Percentiles rank a stretch among this genome's conserved stretches.
Conservation (phyloP, 2,113 vertebrate genomes). For the Urocolius indicus region DNA sequence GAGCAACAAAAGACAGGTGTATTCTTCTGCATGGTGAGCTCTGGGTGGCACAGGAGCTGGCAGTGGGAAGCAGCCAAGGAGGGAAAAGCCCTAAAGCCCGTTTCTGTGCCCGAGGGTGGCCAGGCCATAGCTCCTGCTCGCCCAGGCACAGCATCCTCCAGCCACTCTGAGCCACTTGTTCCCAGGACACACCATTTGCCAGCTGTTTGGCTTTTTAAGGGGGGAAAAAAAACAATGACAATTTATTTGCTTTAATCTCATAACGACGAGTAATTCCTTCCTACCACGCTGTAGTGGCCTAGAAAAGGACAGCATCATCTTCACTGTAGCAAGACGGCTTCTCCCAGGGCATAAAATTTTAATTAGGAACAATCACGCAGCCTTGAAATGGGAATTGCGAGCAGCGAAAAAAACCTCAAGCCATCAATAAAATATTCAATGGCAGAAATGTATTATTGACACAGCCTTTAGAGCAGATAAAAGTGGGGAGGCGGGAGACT, state of each 20-base stretch:
- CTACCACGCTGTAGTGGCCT: conserved; percentile 40
- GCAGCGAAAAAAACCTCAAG: conserved; percentile 63
- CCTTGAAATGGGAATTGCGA: conserved; percentile 67
- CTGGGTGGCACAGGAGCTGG: background rate
- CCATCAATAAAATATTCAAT: conserved; percentile 77
- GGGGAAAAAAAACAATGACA: background rate
- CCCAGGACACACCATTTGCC: background rate
- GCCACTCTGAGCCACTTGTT: background rate
- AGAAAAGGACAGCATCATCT: conserved; percentile 65
- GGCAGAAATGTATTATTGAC: conserved; percentile 72
- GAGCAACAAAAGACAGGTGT: background rate
- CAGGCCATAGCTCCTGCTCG: too few species aligned
- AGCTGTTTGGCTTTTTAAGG: background rate
- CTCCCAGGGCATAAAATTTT: conserved; percentile 73
- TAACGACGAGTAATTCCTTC: conserved; percentile 55
- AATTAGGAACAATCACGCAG: conserved; percentile 73
- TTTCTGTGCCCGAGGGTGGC: background rate
- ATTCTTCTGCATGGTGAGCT: background rate
- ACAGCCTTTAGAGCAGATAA: conserved; percentile 39
- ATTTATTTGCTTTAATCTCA: conserved; percentile 58
- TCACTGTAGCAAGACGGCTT: conserved; percentile 56
- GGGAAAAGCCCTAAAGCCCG: background rate
- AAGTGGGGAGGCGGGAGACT: background rate
- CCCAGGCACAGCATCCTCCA: background rate
- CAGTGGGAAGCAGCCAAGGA: background rate